A percentile compares a stretch with the other conserved stretches of the same genome.
Conservation (phyloP, 2,888 invertebrate species). For the Drosophila planitibia region DNA sequence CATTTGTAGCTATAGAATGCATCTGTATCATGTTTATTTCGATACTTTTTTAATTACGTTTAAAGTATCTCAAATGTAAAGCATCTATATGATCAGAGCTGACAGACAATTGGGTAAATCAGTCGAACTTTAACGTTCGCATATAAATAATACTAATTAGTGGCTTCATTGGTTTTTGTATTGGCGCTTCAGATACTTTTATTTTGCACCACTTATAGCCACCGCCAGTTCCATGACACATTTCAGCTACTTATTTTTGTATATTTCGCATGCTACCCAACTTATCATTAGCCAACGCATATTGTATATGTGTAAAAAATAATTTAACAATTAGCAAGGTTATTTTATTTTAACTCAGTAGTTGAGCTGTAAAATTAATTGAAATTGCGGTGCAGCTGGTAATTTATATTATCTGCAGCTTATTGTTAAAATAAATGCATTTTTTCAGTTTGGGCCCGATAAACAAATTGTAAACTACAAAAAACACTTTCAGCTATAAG, state of each 20-base stretch:
- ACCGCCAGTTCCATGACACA: conserved; percentile 68
- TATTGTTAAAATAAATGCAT: conserved; percentile 75
- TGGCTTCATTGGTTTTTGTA: neutral
- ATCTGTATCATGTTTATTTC: neutral
- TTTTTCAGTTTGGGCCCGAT: conserved; percentile 36
- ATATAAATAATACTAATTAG: conserved; percentile 43
- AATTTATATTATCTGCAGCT: conserved; percentile 64
- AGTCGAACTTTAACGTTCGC: neutral
- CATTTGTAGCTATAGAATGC: neutral
- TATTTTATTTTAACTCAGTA: conserved; percentile 50
- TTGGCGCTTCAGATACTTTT: conserved; percentile 40
- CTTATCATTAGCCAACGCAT: conserved; percentile 34
- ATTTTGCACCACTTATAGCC: conserved; percentile 51
- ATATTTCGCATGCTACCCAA: conserved; percentile 14
- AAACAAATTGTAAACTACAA: conserved; percentile 39
- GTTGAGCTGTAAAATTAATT: conserved; percentile 73
- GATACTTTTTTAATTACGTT: neutral
- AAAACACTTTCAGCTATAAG: conserved; percentile 34
- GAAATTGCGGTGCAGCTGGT: conserved; percentile 65
- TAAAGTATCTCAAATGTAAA: neutral
- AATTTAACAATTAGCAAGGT: conserved; percentile 35
- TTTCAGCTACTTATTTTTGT: conserved; percentile 59
- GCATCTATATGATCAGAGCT: conserved; percentile 22
- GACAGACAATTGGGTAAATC: conserved; percentile 27
- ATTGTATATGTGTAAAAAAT: conserved; percentile 8